Conservation (phyloP, 2,888 invertebrate species). For the Lordiphosa andalusiaca region DNA sequence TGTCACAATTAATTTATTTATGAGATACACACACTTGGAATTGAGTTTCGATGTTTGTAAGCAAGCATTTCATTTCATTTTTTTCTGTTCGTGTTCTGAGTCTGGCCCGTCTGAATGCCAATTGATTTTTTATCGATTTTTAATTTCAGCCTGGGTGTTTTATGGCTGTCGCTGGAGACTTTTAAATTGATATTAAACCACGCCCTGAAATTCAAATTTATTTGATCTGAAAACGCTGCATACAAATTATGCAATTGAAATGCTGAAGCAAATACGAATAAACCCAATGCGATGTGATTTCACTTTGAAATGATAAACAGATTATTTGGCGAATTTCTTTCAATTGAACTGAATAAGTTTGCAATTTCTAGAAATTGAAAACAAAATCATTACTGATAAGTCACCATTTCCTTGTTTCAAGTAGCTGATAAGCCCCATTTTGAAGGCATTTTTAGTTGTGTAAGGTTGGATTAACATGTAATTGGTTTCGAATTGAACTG, state of each 20-base stretch:
- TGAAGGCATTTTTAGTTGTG: background rate
- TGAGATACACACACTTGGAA: conserved; percentile 52
- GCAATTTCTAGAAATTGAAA: too few species aligned
- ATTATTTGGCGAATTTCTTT: conserved; percentile 15
- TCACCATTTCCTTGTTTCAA: too few species aligned
- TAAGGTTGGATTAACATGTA: background rate
- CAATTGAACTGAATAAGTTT: too few species aligned
- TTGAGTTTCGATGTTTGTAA: conserved; percentile 23
- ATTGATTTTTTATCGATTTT: conserved; percentile 71
- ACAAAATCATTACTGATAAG: too few species aligned
- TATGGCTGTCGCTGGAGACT: conserved; percentile 45
- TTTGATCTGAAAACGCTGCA: conserved; percentile 18
- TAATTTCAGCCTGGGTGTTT: conserved; percentile 60
- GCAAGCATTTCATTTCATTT: conserved; percentile 19
- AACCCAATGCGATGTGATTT: conserved; percentile 26
- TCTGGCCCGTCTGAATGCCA: conserved; percentile 30
- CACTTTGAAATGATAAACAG: conserved; percentile 42
- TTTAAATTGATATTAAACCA: conserved; percentile 39
- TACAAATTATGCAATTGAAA: conserved; percentile 42
- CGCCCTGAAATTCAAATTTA: conserved; percentile 57
- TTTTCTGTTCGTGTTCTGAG: conserved; percentile 4
- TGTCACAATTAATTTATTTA: conserved; percentile 79
- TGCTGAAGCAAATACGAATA: conserved; percentile 17
- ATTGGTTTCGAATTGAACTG: conserved; percentile 2
- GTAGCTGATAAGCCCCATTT: background rate